Evolutionary conservation across 2,797 vertebrate species (phyloP).

Genomic region (Xiphorhynchus erythropygius): DNA sequence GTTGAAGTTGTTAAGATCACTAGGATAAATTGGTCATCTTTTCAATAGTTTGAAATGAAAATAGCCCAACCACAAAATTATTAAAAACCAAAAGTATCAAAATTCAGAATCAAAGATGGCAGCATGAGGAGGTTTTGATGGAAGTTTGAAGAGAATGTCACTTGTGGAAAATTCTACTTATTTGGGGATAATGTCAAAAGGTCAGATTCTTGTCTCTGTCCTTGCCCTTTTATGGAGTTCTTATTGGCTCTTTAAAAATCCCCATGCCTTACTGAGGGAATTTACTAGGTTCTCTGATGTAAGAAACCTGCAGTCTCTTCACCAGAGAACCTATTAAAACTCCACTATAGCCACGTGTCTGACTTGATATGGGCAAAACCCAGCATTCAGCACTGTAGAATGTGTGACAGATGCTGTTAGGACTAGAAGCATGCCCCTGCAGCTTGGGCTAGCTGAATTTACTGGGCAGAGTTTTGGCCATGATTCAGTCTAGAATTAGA

Average conservation of each 20-base stretch:
- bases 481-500: background rate
- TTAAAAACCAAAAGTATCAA: background rate
- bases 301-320: background rate
- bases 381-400: background rate
- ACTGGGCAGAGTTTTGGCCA: background rate
- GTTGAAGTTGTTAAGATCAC: background rate
- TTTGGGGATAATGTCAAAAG: background rate
- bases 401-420: accelerated
- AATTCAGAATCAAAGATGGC: background rate
- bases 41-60: background rate
- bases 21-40: background rate
- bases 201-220: background rate
- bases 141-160: accelerated
- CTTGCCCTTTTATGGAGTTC: background rate
- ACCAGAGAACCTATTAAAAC: background rate
- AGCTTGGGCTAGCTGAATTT: background rate
- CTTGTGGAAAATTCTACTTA: background rate
- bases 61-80: background rate
- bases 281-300: background rate
- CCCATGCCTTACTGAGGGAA: background rate
- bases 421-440: background rate
- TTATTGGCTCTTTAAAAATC: background rate
- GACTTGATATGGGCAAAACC: background rate
- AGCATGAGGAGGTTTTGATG: background rate
- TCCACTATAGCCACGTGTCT: accelerated